Conservation (phyloP, 2,797 vertebrate genomes). For the Cephalopachus bancanus region DNA sequence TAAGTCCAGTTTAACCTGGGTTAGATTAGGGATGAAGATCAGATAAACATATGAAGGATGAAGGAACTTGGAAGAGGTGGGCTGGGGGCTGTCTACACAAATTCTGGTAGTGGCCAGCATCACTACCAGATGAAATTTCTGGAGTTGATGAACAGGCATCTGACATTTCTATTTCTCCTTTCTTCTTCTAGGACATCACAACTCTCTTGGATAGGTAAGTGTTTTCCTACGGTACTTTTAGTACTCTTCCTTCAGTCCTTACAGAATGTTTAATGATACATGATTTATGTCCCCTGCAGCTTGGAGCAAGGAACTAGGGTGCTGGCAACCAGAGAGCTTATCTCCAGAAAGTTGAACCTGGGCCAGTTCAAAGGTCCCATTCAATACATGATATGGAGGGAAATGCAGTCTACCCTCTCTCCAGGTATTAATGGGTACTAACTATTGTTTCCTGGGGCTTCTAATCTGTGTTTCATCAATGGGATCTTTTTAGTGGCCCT, state of each 20-base stretch:
- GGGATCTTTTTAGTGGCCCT: background rate
- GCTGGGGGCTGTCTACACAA: background rate
- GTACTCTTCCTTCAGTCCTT: conserved; percentile 30
- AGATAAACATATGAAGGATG: conserved; percentile 40
- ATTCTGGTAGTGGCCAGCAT: conserved; percentile 11
- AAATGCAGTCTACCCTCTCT: conserved; percentile 71
- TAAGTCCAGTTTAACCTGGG: background rate
- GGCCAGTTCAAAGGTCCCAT: conserved; percentile 80
- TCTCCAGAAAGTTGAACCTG: conserved; percentile 67
- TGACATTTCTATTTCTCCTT: conserved; percentile 70
- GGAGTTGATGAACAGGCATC: conserved; percentile 10
- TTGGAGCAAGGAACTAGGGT: conserved; percentile 67
- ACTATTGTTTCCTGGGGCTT: background rate
- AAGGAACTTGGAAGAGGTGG: background rate
- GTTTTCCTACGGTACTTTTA: conserved; percentile 27
- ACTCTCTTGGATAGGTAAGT: conserved; percentile 68
- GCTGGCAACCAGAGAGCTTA: conserved; percentile 40
- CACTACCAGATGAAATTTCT: background rate
- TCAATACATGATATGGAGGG: conserved; percentile 79
- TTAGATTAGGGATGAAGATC: background rate
- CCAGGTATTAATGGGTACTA: conserved; percentile 75
- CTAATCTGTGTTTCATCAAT: background rate
- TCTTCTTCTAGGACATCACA: conserved; percentile 76
- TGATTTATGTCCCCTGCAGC: conserved; percentile 73
- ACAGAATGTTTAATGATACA: conserved; percentile 53